phyloP scores from a whole-genome alignment of 2,113 vertebrate species.

The Daboia siamensis region DNA sequence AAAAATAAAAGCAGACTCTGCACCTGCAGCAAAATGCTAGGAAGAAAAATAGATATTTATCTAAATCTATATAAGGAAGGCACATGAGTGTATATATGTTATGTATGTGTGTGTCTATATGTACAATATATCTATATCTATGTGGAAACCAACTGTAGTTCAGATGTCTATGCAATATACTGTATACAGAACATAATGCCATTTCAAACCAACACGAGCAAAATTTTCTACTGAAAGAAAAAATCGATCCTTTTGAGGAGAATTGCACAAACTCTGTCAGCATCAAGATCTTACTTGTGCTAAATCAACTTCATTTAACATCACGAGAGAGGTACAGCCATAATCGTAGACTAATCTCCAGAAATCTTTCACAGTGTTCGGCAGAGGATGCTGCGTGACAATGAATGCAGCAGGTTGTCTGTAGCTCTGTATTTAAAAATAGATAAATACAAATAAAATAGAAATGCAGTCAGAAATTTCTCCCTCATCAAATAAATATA shows the following conservation, averaged over 20 bases:
- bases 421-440: conserved; percentile 83
- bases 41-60: background rate
- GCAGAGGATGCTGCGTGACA: conserved; percentile 95
- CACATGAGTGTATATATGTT: background rate
- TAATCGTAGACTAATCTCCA: conserved; percentile 99
- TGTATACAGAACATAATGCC: background rate
- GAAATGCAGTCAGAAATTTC: background rate
- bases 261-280: background rate
- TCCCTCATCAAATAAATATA: background rate
- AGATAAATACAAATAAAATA: conserved; percentile 37
- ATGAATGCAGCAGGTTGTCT: conserved; percentile 97
- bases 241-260: background rate
- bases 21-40: background rate
- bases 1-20: background rate
- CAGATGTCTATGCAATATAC: background rate
- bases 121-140: background rate
- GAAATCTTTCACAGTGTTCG: conserved; percentile 98
- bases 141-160: background rate
- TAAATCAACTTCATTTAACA: conserved; percentile 97
- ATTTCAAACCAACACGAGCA: background rate
- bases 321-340: conserved; percentile 95
- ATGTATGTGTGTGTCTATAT: background rate
- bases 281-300: conserved; percentile 80
- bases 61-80: background rate
- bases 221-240: background rate